Evolutionary conservation across 2,113 vertebrate genomes (phyloP).

Genomic region (Cinclus mexicanus): DNA sequence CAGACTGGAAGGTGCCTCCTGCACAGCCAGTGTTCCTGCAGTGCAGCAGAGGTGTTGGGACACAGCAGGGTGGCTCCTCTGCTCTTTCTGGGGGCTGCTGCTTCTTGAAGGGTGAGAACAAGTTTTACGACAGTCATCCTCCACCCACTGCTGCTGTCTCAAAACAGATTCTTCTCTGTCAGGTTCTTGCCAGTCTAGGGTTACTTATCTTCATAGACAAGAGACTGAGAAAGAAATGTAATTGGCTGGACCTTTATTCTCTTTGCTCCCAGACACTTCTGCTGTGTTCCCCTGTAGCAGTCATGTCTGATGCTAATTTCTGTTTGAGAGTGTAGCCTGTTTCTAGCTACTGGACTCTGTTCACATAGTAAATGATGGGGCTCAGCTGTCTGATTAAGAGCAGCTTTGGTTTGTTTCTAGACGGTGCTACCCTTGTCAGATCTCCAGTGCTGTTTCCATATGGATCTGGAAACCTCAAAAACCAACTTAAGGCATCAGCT

Average conservation of each 20-base stretch:
- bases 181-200: background rate
- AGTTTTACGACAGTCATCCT: background rate
- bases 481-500: background rate
- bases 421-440: background rate
- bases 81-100: background rate
- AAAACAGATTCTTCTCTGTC: background rate
- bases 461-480: background rate
- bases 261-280: background rate
- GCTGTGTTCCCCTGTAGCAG: background rate
- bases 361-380: background rate
- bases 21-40: background rate
- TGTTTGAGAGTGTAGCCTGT: background rate
- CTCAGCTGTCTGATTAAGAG: background rate
- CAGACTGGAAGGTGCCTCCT: conserved; percentile 46
- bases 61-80: background rate
- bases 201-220: background rate
- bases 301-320: background rate
- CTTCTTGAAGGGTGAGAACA: background rate
- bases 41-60: background rate
- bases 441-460: background rate
- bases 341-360: background rate
- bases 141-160: background rate
- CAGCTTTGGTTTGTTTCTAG: background rate
- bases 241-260: background rate
- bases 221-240: background rate